These are phyloP conservation scores for Pardosa pseudoannulata DNA, from an alignment of 2,888 invertebrate species.

Conservation along the genomic window DNA sequence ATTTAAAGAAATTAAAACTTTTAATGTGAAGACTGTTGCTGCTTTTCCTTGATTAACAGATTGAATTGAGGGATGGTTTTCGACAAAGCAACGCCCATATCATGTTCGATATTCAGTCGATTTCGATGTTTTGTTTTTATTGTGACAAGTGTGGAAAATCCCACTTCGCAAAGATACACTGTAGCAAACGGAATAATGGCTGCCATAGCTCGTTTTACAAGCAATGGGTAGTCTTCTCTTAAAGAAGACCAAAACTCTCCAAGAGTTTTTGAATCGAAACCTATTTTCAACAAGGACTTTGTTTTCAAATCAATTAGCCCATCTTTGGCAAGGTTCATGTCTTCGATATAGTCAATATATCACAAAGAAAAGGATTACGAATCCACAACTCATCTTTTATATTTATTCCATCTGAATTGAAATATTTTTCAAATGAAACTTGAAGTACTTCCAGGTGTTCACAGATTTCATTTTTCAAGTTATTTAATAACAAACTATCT, in stretches of 20 bases:
- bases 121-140: constrained; percentile 61
- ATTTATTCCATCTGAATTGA: constrained; percentile 57
- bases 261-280: constrained; percentile 25
- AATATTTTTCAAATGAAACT: constrained; percentile 22
- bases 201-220: constrained; percentile 58
- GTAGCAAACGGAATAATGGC: constrained; percentile 61
- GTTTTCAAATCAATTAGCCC: constrained; percentile 30
- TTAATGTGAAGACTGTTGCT: constrained; percentile 53
- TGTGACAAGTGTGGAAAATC: constrained; percentile 57
- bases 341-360: constrained; percentile 37
- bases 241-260: constrained; percentile 49
- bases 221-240: constrained; percentile 61
- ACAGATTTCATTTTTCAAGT: not conserved
- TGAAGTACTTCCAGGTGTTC: constrained; percentile 5
- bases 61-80: constrained; percentile 55
- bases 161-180: constrained; percentile 52
- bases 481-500: constrained; percentile 16
- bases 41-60: constrained; percentile 51
- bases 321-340: constrained; percentile 33
- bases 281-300: constrained; percentile 27
- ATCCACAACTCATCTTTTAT: constrained; percentile 59
- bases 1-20: constrained; percentile 45
- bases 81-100: constrained; percentile 49
- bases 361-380: constrained; percentile 59
- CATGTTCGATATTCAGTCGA: constrained; percentile 52